phyloP scores from a whole-genome alignment of 30 jellyfish, hydroid and myxozoan genomes.

The Turritopsis dohrnii region DNA sequence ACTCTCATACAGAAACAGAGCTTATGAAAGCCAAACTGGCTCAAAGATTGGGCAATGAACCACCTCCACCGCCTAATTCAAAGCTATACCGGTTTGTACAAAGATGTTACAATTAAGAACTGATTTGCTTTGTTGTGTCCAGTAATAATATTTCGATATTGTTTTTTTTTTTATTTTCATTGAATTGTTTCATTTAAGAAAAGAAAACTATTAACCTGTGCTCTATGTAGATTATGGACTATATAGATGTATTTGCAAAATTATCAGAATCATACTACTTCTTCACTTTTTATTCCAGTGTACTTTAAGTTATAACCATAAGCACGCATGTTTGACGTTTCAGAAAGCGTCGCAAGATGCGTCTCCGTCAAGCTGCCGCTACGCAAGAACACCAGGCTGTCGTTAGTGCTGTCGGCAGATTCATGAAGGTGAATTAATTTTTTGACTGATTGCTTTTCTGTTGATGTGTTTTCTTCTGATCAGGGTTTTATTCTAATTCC shows the following conservation, averaged over 20 bases:
- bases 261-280: too few species aligned
- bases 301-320: too few species aligned
- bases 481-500: background rate
- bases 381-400: constrained; percentile 93
- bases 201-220: too few species aligned
- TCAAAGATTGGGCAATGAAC: constrained; percentile 86
- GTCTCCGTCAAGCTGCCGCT: constrained; percentile 83
- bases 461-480: background rate
- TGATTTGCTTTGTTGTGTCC: too few species aligned
- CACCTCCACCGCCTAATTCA: constrained; percentile 98
- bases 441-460: background rate
- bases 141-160: too few species aligned
- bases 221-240: too few species aligned
- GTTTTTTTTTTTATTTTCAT: too few species aligned
- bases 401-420: constrained; percentile 89
- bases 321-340: background rate
- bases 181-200: background rate
- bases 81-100: constrained; percentile 71
- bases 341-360: constrained; percentile 90
- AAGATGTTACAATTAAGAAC: background rate
- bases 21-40: constrained; percentile 81
- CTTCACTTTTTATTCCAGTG: too few species aligned
- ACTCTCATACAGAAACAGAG: constrained; percentile 96
- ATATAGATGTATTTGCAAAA: too few species aligned
- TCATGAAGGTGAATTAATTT: constrained; percentile 60